phyloP scores from a whole-genome alignment of 2,888 invertebrate species.

The Melikaiella ostensackeni region DNA sequence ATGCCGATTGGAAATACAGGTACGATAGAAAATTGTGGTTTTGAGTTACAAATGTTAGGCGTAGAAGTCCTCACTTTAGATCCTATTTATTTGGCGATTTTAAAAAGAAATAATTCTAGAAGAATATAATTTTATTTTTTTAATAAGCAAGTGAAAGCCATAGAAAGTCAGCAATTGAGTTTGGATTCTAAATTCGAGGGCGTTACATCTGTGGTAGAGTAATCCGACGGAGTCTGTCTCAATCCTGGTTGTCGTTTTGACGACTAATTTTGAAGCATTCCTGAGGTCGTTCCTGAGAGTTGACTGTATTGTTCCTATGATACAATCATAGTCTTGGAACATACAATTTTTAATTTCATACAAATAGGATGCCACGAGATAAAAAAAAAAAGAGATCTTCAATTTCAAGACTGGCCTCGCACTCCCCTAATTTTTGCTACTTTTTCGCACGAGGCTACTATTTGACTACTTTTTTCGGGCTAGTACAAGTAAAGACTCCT shows the following conservation, averaged over 20 bases:
- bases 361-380: not conserved
- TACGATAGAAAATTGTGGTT: conserved; percentile 50
- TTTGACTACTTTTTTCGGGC: no score
- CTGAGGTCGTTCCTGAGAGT: conserved; percentile 62
- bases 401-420: not conserved
- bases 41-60: no score
- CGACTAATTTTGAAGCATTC: conserved; percentile 44
- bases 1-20: conserved; percentile 90
- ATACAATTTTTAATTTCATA: conserved; percentile 39
- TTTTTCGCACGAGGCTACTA: no score
- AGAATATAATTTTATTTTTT: no score
- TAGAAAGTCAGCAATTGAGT: conserved; percentile 68
- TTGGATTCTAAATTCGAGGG: conserved; percentile 56
- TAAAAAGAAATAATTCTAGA: no score
- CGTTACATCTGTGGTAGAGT: conserved; percentile 72
- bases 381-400: not conserved
- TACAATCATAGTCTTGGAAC: conserved; percentile 64
- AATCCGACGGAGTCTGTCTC: conserved; percentile 55
- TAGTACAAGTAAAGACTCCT: no score
- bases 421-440: no score
- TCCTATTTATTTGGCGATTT: no score
- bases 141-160: conserved; percentile 51
- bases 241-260: conserved; percentile 62
- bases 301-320: conserved; percentile 50
- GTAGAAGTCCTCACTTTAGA: no score